A percentile compares a stretch with the other conserved stretches of the same genome.
Evolutionary conservation across 2,888 invertebrate species (phyloP).

Genomic region (Parasteatoda lunata): DNA sequence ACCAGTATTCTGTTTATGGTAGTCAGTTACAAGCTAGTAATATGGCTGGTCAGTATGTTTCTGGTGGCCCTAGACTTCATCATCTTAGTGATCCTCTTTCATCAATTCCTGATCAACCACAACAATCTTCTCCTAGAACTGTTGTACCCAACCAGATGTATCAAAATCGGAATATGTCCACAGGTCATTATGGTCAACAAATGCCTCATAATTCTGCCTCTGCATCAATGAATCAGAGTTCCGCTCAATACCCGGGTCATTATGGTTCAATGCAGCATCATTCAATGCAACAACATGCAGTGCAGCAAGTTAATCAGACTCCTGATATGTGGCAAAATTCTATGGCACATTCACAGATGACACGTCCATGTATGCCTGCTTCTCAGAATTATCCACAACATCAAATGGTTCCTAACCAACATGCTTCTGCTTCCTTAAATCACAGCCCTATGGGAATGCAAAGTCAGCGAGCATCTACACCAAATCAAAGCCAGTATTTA

Average conservation of each 20-base stretch:
- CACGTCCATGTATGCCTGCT: slow-evolving; percentile 60
- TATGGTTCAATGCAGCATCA: slow-evolving; percentile 64
- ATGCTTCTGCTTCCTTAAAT: slow-evolving; percentile 45
- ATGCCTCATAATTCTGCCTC: slow-evolving; percentile 62
- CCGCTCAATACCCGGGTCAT: slow-evolving; percentile 66
- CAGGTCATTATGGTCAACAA: slow-evolving; percentile 66
- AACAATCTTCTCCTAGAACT: slow-evolving; percentile 62
- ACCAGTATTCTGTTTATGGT: slow-evolving; percentile 68
- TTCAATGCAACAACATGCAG: slow-evolving; percentile 50
- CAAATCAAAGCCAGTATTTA: slow-evolving; percentile 68
- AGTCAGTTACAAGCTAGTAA: slow-evolving; percentile 63
- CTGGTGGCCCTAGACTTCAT: slow-evolving; percentile 65
- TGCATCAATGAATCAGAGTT: slow-evolving; percentile 61
- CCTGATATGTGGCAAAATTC: slow-evolving; percentile 66
- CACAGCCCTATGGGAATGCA: slow-evolving; percentile 60
- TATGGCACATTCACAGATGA: slow-evolving; percentile 64
- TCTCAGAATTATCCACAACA: slow-evolving; percentile 65
- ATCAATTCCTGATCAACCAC: slow-evolving; percentile 50
- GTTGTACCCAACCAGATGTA: slow-evolving; percentile 64
- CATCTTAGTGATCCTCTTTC: slow-evolving; percentile 64
- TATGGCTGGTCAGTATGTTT: slow-evolving; percentile 64
- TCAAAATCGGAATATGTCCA: slow-evolving; percentile 61
- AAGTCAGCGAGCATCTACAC: slow-evolving; percentile 57
- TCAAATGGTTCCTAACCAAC: slow-evolving; percentile 64
- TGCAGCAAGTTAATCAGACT: slow-evolving; percentile 61